Evolutionary conservation across 2,888 invertebrate genomes (phyloP), one percentile per base, ranked within the genome.

Genomic region (Ypsolopha scabrella): DNA sequence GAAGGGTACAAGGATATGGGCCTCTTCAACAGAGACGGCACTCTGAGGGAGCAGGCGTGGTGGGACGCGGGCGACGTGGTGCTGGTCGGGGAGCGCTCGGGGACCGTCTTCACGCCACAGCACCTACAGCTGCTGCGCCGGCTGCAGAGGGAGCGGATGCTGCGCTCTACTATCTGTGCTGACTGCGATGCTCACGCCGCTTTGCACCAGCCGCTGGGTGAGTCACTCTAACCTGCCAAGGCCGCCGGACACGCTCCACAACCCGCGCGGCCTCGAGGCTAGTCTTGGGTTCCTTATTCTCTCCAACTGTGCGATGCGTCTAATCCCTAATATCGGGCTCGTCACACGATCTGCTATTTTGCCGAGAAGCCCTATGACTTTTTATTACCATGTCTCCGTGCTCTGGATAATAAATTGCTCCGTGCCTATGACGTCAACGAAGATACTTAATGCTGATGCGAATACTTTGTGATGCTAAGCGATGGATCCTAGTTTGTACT

Each of bases 1-100:
- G 96, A 96, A 71, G 96, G 95, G 8, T 96, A 96, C 83, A 96
- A 96, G 78, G 96, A 96, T 70, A 89, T 93, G 87, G 93, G 93
- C 60, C 74, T 89, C 54, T 87, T 90, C 60, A 89, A 90, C 63
- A 87, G 88, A 51, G 85, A 82, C 51, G 87, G 86, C 7, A 87
- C 87, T 41, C 67, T 90, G 59, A 87, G 88, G 13, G 90, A 89
- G 67, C 88, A 89, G 65, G 86, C 87, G 2, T 83, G 85, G 79
- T 83, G 85, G 83, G 88, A 89, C 52, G 79, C 90, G 0, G 89
- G 89, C 6, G 89, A 89, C 58, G 89, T 89, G 61, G 65, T 87
- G 60, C 71, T 87, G 67, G 83, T 90, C 44, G 88, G 89, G 57
- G 88, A 88, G 59, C 74, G 80, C 54, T 82, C 85, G 55, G 87